Base-by-base conservation (phyloP, 2,888 invertebrate species). In the Ditylenchus weischeri region DNA sequence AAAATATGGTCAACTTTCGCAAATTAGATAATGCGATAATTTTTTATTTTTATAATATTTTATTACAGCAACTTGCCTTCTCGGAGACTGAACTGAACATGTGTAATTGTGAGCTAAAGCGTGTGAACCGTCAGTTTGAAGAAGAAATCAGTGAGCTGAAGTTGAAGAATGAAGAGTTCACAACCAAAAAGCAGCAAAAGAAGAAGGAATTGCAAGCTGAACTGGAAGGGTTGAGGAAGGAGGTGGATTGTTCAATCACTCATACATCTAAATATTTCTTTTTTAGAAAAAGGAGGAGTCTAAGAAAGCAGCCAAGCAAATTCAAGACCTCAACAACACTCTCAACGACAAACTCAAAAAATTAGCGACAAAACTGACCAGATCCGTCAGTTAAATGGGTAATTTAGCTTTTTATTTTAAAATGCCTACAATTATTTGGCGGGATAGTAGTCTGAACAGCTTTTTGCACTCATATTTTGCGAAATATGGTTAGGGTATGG, bases 31-130 rank as follows among this genome's bases (percentile, higher is more conserved):
- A 23, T 15, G 23, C 0, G 15, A 29, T 23, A 8, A 65, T 50
- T 62, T 35, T 23, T 50, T 18, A 57, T 6, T 36, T 43, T 38
- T 51, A 21, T n/a, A 36, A 19, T 18, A 36, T 48, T 19, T 68
- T 19, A 35, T 62, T 72, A 48, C 48, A 72, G 72, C 57, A 71
- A 64, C 43, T 76, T 29, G 43, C 73, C 35, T 76, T 73, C 61
- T 36, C 64, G 23, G 71, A 73, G 57, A 76, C 68, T 0, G 67
- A 73, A 47, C 60, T 76, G n/a, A 73, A 73, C 61, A 73, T 73
- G 73, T 43, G 65, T 35, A 48, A 68, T 13, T 73, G 73, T 57
- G 73, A 73, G 59, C 57, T 71, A 36, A 64, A 51, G 36, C 69
- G 73, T 11, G 36, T 73, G 43, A 49, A 66, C 21, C 54, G 61